Conservation (phyloP, 2,113 vertebrate species). For the Erinaceus europaeus region DNA sequence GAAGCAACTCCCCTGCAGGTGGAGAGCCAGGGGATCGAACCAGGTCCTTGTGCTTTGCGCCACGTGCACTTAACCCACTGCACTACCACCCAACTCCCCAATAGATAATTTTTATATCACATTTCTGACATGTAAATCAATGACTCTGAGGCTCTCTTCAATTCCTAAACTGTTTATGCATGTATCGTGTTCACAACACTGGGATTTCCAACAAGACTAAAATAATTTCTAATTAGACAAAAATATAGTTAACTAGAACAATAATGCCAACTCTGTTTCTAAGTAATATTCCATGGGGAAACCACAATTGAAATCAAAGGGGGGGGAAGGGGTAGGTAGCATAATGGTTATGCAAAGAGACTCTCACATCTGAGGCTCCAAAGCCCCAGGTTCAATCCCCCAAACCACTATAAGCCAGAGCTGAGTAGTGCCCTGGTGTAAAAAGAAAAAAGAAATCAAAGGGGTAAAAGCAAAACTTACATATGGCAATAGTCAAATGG, state of each 20-base stretch:
- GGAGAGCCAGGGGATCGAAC: no score
- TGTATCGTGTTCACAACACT: background rate
- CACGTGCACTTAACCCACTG: no score
- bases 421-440: no score
- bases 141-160: background rate
- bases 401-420: no score
- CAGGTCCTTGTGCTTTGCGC: no score
- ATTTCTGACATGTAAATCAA: background rate
- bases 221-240: background rate
- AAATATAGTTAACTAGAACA: conserved; percentile 32
- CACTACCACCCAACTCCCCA: no score
- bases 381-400: no score
- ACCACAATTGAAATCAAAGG: background rate
- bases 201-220: conserved; percentile 25
- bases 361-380: no score
- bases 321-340: no score
- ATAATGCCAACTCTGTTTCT: background rate
- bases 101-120: background rate
- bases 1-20: no score
- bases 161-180: background rate
- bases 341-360: no score
- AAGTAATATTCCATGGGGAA: background rate
- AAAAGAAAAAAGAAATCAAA: no score
- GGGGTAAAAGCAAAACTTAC: background rate
- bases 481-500: background rate